Evolutionary conservation across 2,113 vertebrate species (phyloP), one percentile per base, ranked within the genome.

Genomic region (Daphoenositta chrysoptera): DNA sequence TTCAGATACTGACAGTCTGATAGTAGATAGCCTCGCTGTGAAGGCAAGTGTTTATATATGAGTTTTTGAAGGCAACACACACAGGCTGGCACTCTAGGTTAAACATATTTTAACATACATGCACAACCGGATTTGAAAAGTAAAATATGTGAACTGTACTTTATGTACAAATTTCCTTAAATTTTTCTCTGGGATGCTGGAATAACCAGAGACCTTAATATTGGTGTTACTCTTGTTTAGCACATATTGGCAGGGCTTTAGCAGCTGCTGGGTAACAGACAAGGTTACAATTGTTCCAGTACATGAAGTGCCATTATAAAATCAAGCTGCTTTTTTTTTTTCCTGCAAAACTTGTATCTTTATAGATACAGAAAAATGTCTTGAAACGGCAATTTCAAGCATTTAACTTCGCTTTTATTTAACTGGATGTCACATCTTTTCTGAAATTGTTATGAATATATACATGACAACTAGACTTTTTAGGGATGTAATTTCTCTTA

Each of bases 1-100:
- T 91, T 90, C 70, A 84, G 57, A 39, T 66, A n/a, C 47, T 86
- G 84, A 65, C 57, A 88, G 66, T 13, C 15, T 63, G 42, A 42
- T 24, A 30, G 40, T 22, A 60, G 39, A 60, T 6, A 80, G 17
- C 27, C 27, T 79, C 0, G 0, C 24, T 31, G 17, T 61, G 40
- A 91, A 73, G 9, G 37, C 10, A 75, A 51, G 15, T 37, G 13
- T 50, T 77, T 71, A 30, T 30, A 86, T 72, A 85, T 63, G 6
- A 61, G 24, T 22, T 73, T 95, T 86, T 66, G 22, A 72, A 77
- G 37, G 23, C 42, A 86, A 42, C 8, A 40, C 8, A 76, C 22
- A 68, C 27, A 56, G 28, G 6, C 20, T 90, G 37, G 13, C 10
- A 53, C 27, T 56, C 21, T 11, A 60, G 63, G 44, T 47, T 65